Conservation (phyloP, 2,113 vertebrate genomes). For the Pterocles orientalis region DNA sequence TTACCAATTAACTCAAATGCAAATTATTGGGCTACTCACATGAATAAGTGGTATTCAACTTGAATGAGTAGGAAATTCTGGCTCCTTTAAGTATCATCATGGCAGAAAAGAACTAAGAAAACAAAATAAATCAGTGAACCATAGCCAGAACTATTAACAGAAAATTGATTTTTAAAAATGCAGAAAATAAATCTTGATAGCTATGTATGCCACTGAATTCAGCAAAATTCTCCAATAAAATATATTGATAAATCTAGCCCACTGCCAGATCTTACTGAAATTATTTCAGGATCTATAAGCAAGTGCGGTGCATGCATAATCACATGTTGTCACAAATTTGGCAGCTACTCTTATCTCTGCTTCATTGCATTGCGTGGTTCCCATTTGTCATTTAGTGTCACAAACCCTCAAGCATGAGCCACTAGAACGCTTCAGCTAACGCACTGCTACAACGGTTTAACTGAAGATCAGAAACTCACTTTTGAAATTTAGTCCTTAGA, state of each 20-base stretch:
- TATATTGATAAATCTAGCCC: conserved; percentile 24
- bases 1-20: background rate
- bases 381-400: conserved; percentile 52
- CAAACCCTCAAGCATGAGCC: background rate
- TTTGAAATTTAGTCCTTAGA: conserved; percentile 2
- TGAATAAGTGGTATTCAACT: background rate
- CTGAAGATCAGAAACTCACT: conserved; percentile 32
- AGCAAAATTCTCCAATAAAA: conserved; percentile 3
- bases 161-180: conserved; percentile 24
- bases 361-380: conserved; percentile 25
- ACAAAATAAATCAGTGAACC: background rate
- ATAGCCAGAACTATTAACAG: background rate
- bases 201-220: background rate
- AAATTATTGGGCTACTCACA: background rate
- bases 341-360: conserved; percentile 36
- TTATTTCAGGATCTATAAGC: conserved; percentile 20
- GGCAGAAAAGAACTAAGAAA: background rate
- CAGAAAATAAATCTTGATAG: conserved; percentile 29
- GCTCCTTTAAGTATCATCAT: background rate
- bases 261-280: conserved; percentile 41
- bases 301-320: conserved; percentile 7
- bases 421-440: conserved; percentile 17
- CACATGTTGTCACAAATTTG: conserved; percentile 33
- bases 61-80: background rate
- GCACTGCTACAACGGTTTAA: background rate